Conservation (phyloP, 2,113 vertebrate genomes). For the Brachyistius frenatus region DNA sequence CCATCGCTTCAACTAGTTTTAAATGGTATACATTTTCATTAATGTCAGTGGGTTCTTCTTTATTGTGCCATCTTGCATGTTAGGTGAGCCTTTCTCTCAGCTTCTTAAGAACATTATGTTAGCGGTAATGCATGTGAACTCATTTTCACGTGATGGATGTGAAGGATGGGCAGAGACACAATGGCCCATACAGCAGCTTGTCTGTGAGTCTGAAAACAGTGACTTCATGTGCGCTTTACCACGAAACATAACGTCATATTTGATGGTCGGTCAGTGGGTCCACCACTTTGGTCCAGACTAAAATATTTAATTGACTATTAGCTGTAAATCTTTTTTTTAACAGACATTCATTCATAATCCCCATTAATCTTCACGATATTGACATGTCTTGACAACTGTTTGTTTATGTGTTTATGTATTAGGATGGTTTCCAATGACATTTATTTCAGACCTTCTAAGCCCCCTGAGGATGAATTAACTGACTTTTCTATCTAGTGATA, state of each 20-base stretch:
- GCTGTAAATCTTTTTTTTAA: background rate
- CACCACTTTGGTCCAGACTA: background rate
- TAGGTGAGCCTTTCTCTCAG: slow-evolving; percentile 64
- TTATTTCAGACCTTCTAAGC: too few relatives aligned
- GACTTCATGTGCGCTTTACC: slow-evolving; percentile 48
- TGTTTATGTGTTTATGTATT: too few relatives aligned
- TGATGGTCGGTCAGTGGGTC: background rate
- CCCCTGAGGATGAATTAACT: too few relatives aligned
- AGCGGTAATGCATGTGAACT: slow-evolving; percentile 70
- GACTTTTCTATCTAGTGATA: too few relatives aligned
- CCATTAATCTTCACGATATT: too few relatives aligned
- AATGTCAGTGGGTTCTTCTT: slow-evolving; percentile 61
- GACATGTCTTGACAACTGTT: too few relatives aligned
- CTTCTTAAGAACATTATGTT: slow-evolving; percentile 72
- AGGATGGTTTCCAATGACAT: too few relatives aligned
- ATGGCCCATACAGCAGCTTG: slow-evolving; percentile 34
- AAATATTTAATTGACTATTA: background rate
- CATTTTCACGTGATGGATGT: slow-evolving; percentile 68
- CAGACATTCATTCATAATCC: too few relatives aligned
- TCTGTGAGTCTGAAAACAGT: slow-evolving; percentile 34
- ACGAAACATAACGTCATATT: slow-evolving; percentile 2
- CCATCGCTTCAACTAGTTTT: slow-evolving; percentile 59
- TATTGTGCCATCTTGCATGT: slow-evolving; percentile 64
- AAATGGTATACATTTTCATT: slow-evolving; percentile 77
- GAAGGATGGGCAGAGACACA: slow-evolving; percentile 26